Evolutionary conservation across 2,888 invertebrate genomes (phyloP), one percentile per base, ranked within the genome.

Genomic region (Eristalis pertinax): DNA sequence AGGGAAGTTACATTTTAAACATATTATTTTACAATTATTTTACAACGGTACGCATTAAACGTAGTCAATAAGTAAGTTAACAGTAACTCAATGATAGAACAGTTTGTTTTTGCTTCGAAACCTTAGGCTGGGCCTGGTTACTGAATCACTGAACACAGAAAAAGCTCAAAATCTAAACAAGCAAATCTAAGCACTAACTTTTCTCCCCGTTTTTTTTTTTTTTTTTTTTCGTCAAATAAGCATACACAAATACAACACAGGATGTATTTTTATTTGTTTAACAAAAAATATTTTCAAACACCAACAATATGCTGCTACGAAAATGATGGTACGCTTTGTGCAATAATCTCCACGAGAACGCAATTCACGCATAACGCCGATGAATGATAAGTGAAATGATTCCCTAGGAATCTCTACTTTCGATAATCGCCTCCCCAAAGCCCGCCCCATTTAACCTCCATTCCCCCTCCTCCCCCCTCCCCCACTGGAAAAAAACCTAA

Each of bases 261-360:
- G 4, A 35, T 56, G 13, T 65, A 76, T 35, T 58, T 58, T 73
- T 29, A 43, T 65, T 82, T 81, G 68, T 73, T 73, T 63, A 41
- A 70, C 19, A 69, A 72, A 65, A 58, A n/a, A 50, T 26, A 10
- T 69, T 26, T 64, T 75, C 35, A 22, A 60, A 50, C 38, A 74
- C n/a, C 19, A 64, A 64, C 32, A 74, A 65, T 70, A 50, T 1
- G 69, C 65, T 73, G 63, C 15, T 38, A 70, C 11, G 76, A 70
- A 35, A 63, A 81, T 32, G 62, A 69, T 13, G 50, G 67, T 69
- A 82, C 77, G 83, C 79, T 87, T 86, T 83, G 87, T 87, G 87
- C 87, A 87, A 87, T 87, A 87, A 87, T 87, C 87, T 87, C 87
- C 79, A 83, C 84, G 87, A 87, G 87, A 87, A 87, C 35, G 63